Base-by-base conservation (phyloP, 2,888 invertebrate genomes). In the Rhopalosiphum nymphaeae region DNA sequence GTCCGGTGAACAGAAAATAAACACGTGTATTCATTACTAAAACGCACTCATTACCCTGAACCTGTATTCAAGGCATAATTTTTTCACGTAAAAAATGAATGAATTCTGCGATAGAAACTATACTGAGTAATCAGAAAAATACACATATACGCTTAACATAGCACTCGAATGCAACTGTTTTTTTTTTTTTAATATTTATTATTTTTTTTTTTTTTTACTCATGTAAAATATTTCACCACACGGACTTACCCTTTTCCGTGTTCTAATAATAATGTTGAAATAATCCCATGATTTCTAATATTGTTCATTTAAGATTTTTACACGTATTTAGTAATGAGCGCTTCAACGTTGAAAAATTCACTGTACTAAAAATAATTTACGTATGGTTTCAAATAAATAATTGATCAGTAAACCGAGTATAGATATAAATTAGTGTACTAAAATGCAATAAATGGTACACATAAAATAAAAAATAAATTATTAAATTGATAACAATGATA, bases 1-100 rank as follows among this genome's bases (percentile, higher is more conserved):
- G 96, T 96, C 94, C 95, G 95, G 42, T 26, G 53, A 93, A 93
- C 88, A 53, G 67, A 91, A 88, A 94, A 91, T 49, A 91, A 92
- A 91, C 94, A 91, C 44, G 49, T n/a, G 61, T 91, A 91, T 84
- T 61, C 86, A 94, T 94, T 49, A 94, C 46, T 94, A 57, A 67
- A 86, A 94, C 42, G 84, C 84, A 89, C 89, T 93, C 89, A 90
- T 93, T 85, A 85, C 56, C 26, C 26, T 42, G 49, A 10, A 3
- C 42, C 10, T n/a, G 56, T 49, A 53, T 67, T 36, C 78, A 78
- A 36, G 78, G 36, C 78, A 78, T 9, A 36, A 78, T 78, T 78
- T 36, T 78, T 78, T 78, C 85, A 91, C 57, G 85, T 57, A 25
- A n/a, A 91, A 91, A 56, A 91, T 53, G 56, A 91, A 78, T 53